Evolutionary conservation across 2,888 invertebrate genomes (phyloP), one percentile per base, ranked within the genome.

Genomic region (Noctua janthe): DNA sequence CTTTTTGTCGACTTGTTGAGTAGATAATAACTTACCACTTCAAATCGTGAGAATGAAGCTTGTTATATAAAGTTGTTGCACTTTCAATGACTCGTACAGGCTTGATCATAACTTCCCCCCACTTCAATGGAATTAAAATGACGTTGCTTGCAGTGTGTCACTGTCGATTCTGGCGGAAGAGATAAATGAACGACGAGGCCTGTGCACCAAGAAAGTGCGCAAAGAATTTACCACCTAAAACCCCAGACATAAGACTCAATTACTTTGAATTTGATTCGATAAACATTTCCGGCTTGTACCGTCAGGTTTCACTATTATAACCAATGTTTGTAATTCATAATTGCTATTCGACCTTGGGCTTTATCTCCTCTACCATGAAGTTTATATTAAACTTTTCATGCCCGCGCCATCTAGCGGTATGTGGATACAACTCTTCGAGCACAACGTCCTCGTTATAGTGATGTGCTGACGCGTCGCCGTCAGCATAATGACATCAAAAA

Each of bases 381-480:
- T 72, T 66, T 29, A 67, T n/a, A n/a, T 56, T 49, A 39, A 64
- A 71, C 20, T 64, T 54, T 54, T 62, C 47, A 15, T 7, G 29
- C 15, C 47, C 76, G 59, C 76, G 86, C 82, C 84, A 86, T 82
- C 84, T 84, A 83, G 62, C 23, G 49, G 15, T 20, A 56, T 23
- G 1, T 71, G 5, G 13, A 23, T 17, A 43, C 78, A 77, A 87
- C 74, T 29, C 17, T 66, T 80, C 11, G 7, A 54, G 20, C 17
- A 15, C 29, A 51, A 59, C 3, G 49, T 15, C 67, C 59, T 64
- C 17, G 23, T 51, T 23, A 13, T 5, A 8, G 17, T 35, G 64
- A 54, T 49, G 49, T 54, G 35, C 49, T 78, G 17, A 5, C 17
- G 43, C 29, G 11, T 29, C 11, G 15, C 15, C 39, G 43, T 7